Evolutionary conservation across 2,888 invertebrate species (phyloP).

Genomic region (Heliconius ismenius): DNA sequence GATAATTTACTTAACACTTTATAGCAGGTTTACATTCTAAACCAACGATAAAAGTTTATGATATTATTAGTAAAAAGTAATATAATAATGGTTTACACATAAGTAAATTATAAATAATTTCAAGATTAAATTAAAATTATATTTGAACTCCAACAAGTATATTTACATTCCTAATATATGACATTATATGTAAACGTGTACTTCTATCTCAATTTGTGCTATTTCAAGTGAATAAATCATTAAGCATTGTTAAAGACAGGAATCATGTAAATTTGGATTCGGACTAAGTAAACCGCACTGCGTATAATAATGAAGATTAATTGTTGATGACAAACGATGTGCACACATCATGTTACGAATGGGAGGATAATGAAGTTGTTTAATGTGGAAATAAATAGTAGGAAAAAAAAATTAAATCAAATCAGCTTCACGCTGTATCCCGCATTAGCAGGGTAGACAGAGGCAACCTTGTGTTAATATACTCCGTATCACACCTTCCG

Average conservation of each 20-base stretch:
- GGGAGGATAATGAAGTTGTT: constrained; percentile 46
- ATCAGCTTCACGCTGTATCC: too few species aligned
- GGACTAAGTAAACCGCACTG: constrained; percentile 62
- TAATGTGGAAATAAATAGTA: background rate
- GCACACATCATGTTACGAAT: constrained; percentile 45
- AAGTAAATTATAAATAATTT: background rate
- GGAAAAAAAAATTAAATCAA: background rate
- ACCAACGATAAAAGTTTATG: background rate
- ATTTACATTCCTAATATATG: background rate
- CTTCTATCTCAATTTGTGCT: constrained; percentile 5
- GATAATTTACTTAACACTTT: too few species aligned
- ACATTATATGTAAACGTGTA: background rate
- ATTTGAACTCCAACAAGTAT: background rate
- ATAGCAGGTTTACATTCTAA: too few species aligned
- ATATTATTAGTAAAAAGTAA: background rate
- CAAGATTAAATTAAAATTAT: too few species aligned
- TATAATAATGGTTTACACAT: background rate
- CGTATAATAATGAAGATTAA: constrained; percentile 78
- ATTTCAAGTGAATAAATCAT: constrained; percentile 15
- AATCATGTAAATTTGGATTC: constrained; percentile 56
- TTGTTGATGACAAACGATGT: constrained; percentile 57
- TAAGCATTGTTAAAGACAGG: constrained; percentile 45
- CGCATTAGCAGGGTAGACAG: too few species aligned
- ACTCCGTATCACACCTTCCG: too few species aligned
- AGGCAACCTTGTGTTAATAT: too few species aligned